Evolutionary conservation across 2,113 vertebrate genomes (phyloP).

Genomic region (Entelurus aequoreus): DNA sequence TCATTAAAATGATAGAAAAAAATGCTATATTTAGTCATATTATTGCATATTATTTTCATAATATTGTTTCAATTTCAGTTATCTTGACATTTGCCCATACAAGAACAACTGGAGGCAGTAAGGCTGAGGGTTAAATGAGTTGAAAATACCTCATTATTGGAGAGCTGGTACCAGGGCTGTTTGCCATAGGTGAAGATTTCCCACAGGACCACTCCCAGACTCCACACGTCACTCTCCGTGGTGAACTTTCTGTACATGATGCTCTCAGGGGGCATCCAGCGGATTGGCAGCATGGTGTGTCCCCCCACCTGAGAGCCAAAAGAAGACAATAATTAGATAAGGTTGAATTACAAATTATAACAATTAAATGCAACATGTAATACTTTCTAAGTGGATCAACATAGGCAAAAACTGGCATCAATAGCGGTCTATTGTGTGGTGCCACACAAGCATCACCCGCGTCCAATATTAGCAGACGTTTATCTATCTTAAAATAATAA

Average conservation of each 20-base stretch:
- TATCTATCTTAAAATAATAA: conserved; percentile 1
- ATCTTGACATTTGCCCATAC: background rate
- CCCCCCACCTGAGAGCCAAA: conserved; percentile 82
- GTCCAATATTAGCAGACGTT: background rate
- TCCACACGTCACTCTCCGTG: conserved; percentile 98
- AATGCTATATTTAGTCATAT: background rate
- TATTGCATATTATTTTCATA: background rate
- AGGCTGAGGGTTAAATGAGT: background rate
- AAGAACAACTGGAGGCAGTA: background rate
- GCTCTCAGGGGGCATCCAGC: conserved; percentile 99
- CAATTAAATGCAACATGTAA: background rate
- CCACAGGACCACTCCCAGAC: conserved; percentile 96
- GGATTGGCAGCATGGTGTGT: conserved; percentile 97
- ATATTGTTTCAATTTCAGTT: background rate
- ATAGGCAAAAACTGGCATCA: background rate
- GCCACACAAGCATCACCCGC: background rate
- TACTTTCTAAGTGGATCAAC: background rate
- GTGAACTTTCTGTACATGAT: conserved; percentile 99
- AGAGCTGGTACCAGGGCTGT: conserved; percentile 98
- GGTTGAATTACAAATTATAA: too few relatives aligned
- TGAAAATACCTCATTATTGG: conserved; percentile 89
- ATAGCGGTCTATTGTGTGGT: background rate
- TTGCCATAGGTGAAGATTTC: conserved; percentile 99
- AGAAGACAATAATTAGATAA: background rate
- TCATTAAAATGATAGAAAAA: background rate